Evolutionary conservation across 2,113 vertebrate species (phyloP).

Genomic region (Platycercus adscitus): DNA sequence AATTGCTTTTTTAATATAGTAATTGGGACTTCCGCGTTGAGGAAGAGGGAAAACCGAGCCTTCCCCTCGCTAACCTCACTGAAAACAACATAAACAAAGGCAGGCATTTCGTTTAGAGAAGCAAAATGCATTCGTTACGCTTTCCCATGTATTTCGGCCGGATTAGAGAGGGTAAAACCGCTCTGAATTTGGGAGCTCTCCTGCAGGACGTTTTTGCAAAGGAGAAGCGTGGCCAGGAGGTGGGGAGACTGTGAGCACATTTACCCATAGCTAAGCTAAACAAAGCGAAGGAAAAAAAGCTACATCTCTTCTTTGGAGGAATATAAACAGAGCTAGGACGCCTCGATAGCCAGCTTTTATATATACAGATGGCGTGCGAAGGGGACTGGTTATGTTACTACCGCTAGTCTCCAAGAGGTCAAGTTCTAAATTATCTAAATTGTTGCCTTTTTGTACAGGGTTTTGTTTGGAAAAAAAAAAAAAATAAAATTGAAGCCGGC

Average conservation of each 20-base stretch:
- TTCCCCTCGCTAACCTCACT: slow-evolving; percentile 47
- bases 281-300: background rate
- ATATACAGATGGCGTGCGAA: slow-evolving; percentile 67
- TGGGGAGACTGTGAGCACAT: slow-evolving; percentile 8
- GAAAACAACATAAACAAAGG: slow-evolving; percentile 66
- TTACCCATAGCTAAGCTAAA: slow-evolving; percentile 33
- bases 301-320: slow-evolving; percentile 57
- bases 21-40: slow-evolving; percentile 55
- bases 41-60: slow-evolving; percentile 47
- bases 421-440: slow-evolving; percentile 55
- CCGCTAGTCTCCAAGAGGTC: slow-evolving; percentile 64
- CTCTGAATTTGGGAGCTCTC: slow-evolving; percentile 41
- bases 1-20: slow-evolving; percentile 60
- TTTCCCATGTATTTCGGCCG: slow-evolving; percentile 48
- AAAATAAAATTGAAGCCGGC: background rate
- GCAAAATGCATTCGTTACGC: slow-evolving; percentile 68
- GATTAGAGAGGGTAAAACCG: slow-evolving; percentile 54
- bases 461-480: slow-evolving; percentile 13
- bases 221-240: slow-evolving; percentile 31
- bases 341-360: slow-evolving; percentile 60
- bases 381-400: slow-evolving; percentile 60
- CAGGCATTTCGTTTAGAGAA: slow-evolving; percentile 62
- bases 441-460: background rate
- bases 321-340: slow-evolving; percentile 74
- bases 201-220: slow-evolving; percentile 21